A percentile compares a stretch with the other conserved stretches of the same genome.
Conservation (phyloP, 2,797 vertebrate genomes). For the Octomys mimax region DNA sequence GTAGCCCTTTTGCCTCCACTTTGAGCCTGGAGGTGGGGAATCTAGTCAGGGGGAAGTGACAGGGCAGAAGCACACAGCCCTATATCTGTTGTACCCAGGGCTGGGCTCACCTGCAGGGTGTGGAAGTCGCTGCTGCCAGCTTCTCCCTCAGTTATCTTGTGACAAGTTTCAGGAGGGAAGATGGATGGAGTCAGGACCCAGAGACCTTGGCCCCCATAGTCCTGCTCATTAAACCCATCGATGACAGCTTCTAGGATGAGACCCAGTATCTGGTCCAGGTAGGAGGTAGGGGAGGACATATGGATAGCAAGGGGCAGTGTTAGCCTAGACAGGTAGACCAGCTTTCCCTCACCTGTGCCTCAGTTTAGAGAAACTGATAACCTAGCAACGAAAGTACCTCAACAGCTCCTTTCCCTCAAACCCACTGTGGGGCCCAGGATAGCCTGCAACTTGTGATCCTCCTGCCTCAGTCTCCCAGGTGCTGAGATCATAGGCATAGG, state of each 20-base stretch:
- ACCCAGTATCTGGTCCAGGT: neutral
- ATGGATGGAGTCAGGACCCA: neutral
- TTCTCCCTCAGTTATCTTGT: neutral
- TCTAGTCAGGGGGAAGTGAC: neutral
- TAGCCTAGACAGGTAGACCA: neutral
- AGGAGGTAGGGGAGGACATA: neutral
- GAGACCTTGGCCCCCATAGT: neutral
- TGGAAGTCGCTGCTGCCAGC: neutral
- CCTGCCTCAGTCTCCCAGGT: neutral
- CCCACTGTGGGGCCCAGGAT: neutral
- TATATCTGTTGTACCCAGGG: neutral
- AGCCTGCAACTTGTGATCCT: neutral
- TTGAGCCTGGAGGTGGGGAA: neutral
- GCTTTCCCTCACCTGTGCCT: neutral
- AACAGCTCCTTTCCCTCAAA: neutral
- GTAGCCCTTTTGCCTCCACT: neutral
- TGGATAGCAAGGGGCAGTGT: neutral
- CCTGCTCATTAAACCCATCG: neutral
- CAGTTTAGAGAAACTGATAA: conserved; percentile 13
- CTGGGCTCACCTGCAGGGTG: neutral
- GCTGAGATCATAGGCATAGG: neutral
- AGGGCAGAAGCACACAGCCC: neutral
- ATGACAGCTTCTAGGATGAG: neutral
- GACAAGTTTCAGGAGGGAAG: neutral
- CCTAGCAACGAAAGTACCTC: neutral